Evolutionary conservation across 2,888 invertebrate genomes (phyloP).

Genomic region (Amphimallon solstitiale): DNA sequence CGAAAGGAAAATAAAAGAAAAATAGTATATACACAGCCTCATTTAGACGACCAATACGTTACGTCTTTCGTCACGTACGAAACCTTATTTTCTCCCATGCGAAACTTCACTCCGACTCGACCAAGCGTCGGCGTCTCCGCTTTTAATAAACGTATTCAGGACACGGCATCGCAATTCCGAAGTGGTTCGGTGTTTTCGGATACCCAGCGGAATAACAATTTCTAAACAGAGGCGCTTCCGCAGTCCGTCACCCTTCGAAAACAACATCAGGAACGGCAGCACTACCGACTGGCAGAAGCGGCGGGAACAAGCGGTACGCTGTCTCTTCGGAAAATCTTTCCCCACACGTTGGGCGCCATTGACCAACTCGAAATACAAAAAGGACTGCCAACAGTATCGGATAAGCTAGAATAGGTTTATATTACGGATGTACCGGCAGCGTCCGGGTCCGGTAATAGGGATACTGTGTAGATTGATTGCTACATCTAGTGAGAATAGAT

Average conservation of each 20-base stretch:
- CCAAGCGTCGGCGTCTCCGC: neutral
- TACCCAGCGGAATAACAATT: conserved; percentile 32
- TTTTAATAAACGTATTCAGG: conserved; percentile 24
- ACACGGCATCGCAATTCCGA: conserved; percentile 24
- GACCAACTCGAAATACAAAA: neutral
- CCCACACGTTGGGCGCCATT: neutral
- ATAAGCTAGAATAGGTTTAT: conserved; percentile 17
- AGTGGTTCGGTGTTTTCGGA: conserved; percentile 31
- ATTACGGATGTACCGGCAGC: conserved; percentile 1
- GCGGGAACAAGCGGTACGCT: neutral
- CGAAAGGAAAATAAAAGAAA: too few species aligned
- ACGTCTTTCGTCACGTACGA: too few species aligned
- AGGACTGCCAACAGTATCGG: neutral
- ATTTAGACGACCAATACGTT: too few species aligned
- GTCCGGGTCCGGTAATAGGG: neutral
- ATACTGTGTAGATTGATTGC: too few species aligned
- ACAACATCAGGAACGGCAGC: neutral
- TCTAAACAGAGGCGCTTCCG: conserved; percentile 3
- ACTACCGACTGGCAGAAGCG: neutral
- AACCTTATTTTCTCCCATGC: too few species aligned
- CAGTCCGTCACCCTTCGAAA: neutral
- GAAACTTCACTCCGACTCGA: too few species aligned
- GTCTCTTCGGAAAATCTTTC: neutral
- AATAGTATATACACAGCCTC: too few species aligned
- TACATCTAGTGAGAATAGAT: too few species aligned